Conservation (phyloP, 1,140 invertebrate species). For the Bombus turneri region DNA sequence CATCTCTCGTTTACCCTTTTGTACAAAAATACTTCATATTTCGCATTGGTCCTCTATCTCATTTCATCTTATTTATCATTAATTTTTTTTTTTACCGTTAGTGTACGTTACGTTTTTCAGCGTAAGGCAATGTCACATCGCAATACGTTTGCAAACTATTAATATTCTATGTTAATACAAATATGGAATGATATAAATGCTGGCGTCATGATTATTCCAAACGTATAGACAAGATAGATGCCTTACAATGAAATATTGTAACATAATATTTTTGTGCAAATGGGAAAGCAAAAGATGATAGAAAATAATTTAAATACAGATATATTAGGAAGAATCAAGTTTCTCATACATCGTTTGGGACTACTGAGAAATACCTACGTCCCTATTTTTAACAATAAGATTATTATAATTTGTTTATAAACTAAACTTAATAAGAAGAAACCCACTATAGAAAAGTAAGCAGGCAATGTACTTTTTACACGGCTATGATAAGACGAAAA, state of each 20-base stretch:
- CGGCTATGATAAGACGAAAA: slow-evolving; percentile 57
- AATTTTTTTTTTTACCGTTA: slow-evolving; percentile 48
- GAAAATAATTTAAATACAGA: slow-evolving; percentile 58
- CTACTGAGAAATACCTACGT: slow-evolving; percentile 50
- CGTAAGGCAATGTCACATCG: slow-evolving; percentile 19
- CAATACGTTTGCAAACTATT: slow-evolving; percentile 29
- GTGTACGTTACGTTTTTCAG: slow-evolving; percentile 20
- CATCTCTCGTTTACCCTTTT: slow-evolving; percentile 64
- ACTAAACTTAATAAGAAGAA: slow-evolving; percentile 67
- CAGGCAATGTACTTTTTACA: slow-evolving; percentile 79
- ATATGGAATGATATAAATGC: not conserved
- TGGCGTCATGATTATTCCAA: slow-evolving; percentile 7
- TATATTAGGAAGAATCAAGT: slow-evolving; percentile 52
- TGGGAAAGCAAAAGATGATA: slow-evolving; percentile 56
- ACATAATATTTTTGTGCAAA: slow-evolving; percentile 61
- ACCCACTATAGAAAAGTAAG: slow-evolving; percentile 68
- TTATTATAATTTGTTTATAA: slow-evolving; percentile 78
- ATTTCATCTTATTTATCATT: slow-evolving; percentile 65
- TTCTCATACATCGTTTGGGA: slow-evolving; percentile 46
- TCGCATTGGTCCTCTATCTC: slow-evolving; percentile 56
- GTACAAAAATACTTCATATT: slow-evolving; percentile 63
- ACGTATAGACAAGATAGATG: slow-evolving; percentile 9
- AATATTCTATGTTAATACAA: not conserved
- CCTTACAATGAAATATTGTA: slow-evolving; percentile 29
- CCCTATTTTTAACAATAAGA: slow-evolving; percentile 71